A percentile compares a stretch with the other conserved stretches of the same genome.
Evolutionary conservation across 2,888 invertebrate species (phyloP).

Genomic region (Dryococelus australis): DNA sequence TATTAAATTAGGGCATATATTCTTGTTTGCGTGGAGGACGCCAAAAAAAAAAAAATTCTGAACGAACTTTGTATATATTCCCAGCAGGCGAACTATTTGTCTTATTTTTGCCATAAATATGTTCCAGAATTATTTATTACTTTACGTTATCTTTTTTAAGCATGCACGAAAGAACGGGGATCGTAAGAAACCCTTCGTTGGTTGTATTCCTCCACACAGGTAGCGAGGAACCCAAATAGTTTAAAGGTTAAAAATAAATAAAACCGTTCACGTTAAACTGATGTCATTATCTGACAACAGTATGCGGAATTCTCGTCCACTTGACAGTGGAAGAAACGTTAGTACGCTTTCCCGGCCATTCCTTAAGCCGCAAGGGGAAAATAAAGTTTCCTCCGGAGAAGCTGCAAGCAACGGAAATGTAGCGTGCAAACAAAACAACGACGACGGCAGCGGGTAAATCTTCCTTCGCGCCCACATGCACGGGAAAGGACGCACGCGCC

Average conservation of each 20-base stretch:
- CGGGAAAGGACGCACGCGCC: neutral
- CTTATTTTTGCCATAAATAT: too few species aligned
- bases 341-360: neutral
- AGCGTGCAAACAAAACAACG: slow-evolving; percentile 7
- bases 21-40: too few species aligned
- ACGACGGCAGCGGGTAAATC: neutral
- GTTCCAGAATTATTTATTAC: too few species aligned
- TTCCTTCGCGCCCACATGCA: neutral
- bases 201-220: too few species aligned
- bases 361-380: neutral
- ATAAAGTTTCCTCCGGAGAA: neutral
- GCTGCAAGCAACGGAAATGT: neutral
- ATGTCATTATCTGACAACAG: neutral
- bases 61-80: too few species aligned
- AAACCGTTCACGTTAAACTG: neutral
- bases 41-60: too few species aligned
- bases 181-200: too few species aligned
- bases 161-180: too few species aligned
- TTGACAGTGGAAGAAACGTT: neutral
- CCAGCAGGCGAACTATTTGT: too few species aligned
- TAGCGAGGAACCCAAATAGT: too few species aligned
- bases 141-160: too few species aligned
- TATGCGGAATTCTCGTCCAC: neutral
- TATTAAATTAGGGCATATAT: too few species aligned
- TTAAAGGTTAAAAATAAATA: neutral